A percentile compares a stretch with the other conserved stretches of the same genome.
Evolutionary conservation across 2,113 vertebrate genomes (phyloP).

Genomic region (Condylura cristata): DNA sequence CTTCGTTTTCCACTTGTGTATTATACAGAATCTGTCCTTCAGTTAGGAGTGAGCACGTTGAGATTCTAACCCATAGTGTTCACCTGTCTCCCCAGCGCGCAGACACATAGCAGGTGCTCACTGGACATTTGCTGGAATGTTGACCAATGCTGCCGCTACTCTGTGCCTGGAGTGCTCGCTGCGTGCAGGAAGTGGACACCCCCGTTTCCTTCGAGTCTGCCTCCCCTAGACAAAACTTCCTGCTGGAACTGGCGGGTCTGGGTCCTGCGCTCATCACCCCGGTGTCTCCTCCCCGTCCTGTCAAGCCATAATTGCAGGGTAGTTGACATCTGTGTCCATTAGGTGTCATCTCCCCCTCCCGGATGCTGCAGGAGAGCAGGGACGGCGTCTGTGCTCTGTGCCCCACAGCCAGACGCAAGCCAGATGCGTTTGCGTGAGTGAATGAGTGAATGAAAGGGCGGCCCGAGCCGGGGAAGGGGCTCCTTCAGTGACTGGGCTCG

Average conservation of each 20-base stretch:
- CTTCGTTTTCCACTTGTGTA: background rate
- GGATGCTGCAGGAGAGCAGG: background rate
- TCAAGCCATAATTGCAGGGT: background rate
- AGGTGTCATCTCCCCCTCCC: background rate
- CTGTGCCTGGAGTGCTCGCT: background rate
- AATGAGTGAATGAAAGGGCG: background rate
- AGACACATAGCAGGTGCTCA: background rate
- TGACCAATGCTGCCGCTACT: background rate
- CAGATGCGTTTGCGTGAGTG: background rate
- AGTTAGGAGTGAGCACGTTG: fast-evolving
- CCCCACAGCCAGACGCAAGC: background rate
- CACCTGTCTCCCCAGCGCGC: background rate
- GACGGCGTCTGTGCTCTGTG: background rate
- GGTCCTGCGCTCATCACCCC: fast-evolving
- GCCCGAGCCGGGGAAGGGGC: background rate
- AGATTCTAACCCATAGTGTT: background rate
- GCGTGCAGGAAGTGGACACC: background rate
- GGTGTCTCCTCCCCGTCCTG: background rate
- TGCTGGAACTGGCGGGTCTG: background rate
- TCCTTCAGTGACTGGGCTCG: background rate
- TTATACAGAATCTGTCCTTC: background rate
- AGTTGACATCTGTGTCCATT: too few relatives aligned
- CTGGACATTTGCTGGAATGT: background rate
- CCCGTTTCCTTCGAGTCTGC: background rate
- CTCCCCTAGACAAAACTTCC: background rate